Conservation (phyloP, 2,888 invertebrate species). For the Blera fallax region DNA sequence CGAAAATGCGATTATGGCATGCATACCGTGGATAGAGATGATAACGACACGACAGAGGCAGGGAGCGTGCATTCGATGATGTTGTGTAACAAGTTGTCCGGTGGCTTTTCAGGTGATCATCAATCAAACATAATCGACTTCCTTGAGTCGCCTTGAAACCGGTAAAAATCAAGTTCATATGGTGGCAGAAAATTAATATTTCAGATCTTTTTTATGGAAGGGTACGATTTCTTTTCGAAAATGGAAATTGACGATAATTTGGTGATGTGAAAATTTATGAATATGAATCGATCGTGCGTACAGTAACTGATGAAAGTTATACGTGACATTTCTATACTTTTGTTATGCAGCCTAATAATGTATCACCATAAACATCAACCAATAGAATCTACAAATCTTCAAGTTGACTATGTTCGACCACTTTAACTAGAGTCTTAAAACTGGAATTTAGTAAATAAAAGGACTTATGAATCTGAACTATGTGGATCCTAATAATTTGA, state of each 20-base stretch:
- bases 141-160: conserved; percentile 46
- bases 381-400: too few species aligned
- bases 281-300: neutral
- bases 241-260: neutral
- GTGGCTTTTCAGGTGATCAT: conserved; percentile 53
- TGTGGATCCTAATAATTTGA: too few species aligned
- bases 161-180: conserved; percentile 44
- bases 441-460: too few species aligned
- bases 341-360: too few species aligned
- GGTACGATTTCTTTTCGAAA: neutral
- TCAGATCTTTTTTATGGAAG: neutral
- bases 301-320: neutral
- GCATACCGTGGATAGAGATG: conserved; percentile 40
- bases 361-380: too few species aligned
- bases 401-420: too few species aligned
- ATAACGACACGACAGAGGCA: neutral
- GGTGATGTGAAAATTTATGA: neutral
- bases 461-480: too few species aligned
- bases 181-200: conserved; percentile 1
- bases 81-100: conserved; percentile 59
- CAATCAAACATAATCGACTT: conserved; percentile 60
- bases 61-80: conserved; percentile 2
- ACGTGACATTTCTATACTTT: too few species aligned
- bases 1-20: conserved; percentile 52
- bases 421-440: too few species aligned